A percentile compares a stretch with the other conserved stretches of the same genome.
Evolutionary conservation across 2,797 vertebrate species (phyloP).

Genomic region (Neosilurus hyrtlii): DNA sequence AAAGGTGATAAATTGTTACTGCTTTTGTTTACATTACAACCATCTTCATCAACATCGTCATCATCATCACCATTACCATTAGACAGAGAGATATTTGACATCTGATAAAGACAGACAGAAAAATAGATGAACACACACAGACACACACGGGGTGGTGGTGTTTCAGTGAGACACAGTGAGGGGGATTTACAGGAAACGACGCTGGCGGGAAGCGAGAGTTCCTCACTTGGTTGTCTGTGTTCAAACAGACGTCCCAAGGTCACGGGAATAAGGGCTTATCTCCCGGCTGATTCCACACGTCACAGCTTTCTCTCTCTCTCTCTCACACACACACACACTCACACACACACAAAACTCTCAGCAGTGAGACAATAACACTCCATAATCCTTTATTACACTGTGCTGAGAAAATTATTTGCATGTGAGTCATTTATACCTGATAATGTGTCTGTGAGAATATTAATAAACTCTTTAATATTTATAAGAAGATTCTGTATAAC

Average conservation of each 20-base stretch:
- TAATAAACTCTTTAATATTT: not conserved
- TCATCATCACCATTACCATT: not conserved
- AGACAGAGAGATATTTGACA: not conserved
- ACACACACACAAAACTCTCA: conserved; percentile 14
- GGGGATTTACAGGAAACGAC: conserved; percentile 37
- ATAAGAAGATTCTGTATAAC: not conserved
- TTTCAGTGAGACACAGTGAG: not conserved
- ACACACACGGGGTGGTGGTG: not conserved
- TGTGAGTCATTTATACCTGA: not conserved
- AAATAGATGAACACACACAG: conserved; percentile 1
- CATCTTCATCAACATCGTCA: not conserved
- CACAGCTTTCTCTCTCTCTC: conserved; percentile 39
- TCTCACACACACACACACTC: not conserved
- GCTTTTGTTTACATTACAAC: conserved; percentile 9
- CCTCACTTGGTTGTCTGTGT: conserved; percentile 34
- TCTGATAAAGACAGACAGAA: not conserved
- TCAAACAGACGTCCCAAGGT: conserved; percentile 46
- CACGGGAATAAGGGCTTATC: conserved; percentile 51
- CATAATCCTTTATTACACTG: too few relatives aligned
- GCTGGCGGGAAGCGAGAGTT: conserved; percentile 30
- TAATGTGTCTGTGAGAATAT: not conserved
- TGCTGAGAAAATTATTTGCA: not conserved
- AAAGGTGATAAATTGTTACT: conserved; percentile 7
- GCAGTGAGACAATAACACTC: not conserved
- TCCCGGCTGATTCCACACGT: conserved; percentile 37